Percentiles rank a stretch among this genome's conserved stretches.
phyloP scores from a whole-genome alignment of 2,797 vertebrate species.

The Parauchenoglanis punctatus region DNA sequence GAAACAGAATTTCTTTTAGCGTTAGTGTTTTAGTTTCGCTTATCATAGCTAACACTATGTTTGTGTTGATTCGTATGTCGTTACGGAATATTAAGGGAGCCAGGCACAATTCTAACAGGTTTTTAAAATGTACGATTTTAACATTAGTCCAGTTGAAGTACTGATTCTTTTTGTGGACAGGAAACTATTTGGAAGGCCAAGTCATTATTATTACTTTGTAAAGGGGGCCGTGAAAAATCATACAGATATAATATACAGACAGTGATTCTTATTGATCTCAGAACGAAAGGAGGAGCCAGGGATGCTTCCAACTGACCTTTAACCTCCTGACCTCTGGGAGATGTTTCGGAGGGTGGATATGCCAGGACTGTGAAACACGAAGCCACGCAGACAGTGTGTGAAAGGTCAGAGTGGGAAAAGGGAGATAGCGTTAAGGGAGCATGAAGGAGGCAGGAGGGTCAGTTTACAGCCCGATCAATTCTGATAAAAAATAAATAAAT shows the following conservation, averaged over 20 bases:
- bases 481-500: slow-evolving; percentile 36
- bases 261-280: background rate
- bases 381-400: slow-evolving; percentile 28
- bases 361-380: slow-evolving; percentile 40
- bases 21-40: background rate
- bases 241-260: too few relatives aligned
- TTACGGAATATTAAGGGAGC: background rate
- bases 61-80: background rate
- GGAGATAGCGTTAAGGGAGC: slow-evolving; percentile 39
- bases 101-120: background rate
- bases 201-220: too few relatives aligned
- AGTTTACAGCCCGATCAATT: slow-evolving; percentile 46
- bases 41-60: background rate
- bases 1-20: background rate
- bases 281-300: background rate
- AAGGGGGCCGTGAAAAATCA: background rate
- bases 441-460: slow-evolving; percentile 41
- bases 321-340: slow-evolving; percentile 47
- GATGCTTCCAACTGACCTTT: slow-evolving; percentile 12
- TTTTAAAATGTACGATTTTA: background rate
- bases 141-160: background rate
- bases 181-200: background rate
- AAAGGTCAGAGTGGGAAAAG: slow-evolving; percentile 46
- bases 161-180: background rate
- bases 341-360: background rate